Conservation (phyloP, 1,140 invertebrate species). For the Thereuonema tuberculata region DNA sequence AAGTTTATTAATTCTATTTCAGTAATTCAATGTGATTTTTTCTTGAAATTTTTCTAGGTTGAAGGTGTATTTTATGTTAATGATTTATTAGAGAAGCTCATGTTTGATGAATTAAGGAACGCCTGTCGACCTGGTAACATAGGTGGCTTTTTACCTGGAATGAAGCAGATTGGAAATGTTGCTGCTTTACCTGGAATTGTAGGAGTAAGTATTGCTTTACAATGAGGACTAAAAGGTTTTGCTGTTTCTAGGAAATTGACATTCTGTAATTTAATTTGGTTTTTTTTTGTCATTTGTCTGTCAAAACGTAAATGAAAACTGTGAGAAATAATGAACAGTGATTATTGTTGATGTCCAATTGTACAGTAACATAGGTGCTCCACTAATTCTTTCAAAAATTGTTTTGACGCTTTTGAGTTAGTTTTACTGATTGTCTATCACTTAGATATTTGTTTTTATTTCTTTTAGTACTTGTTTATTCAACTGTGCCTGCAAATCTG, state of each 20-base stretch:
- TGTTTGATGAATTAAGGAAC: slow-evolving; percentile 94
- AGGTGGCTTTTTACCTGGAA: slow-evolving; percentile 94
- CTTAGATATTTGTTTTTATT: too few species aligned
- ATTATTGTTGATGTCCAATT: too few species aligned
- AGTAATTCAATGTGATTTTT: slow-evolving; percentile 8
- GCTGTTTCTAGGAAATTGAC: background rate
- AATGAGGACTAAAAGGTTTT: background rate
- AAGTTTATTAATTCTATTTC: background rate
- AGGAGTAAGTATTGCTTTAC: slow-evolving; percentile 36
- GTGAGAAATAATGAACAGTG: background rate
- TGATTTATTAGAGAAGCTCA: slow-evolving; percentile 75
- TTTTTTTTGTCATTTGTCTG: background rate
- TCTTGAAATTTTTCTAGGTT: too few species aligned
- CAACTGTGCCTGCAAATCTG: background rate
- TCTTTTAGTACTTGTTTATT: too few species aligned
- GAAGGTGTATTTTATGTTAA: slow-evolving; percentile 99
- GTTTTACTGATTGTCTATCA: too few species aligned
- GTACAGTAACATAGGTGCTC: too few species aligned
- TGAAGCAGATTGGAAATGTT: slow-evolving; percentile 99
- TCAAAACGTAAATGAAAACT: too few species aligned
- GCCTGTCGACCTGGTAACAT: slow-evolving; percentile 70
- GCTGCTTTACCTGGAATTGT: slow-evolving; percentile 97
- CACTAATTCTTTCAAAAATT: too few species aligned
- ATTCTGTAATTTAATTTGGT: too few species aligned
- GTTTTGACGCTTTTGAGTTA: too few species aligned